Conservation (phyloP, 2,113 vertebrate genomes). For the Eretmochelys imbricata region DNA sequence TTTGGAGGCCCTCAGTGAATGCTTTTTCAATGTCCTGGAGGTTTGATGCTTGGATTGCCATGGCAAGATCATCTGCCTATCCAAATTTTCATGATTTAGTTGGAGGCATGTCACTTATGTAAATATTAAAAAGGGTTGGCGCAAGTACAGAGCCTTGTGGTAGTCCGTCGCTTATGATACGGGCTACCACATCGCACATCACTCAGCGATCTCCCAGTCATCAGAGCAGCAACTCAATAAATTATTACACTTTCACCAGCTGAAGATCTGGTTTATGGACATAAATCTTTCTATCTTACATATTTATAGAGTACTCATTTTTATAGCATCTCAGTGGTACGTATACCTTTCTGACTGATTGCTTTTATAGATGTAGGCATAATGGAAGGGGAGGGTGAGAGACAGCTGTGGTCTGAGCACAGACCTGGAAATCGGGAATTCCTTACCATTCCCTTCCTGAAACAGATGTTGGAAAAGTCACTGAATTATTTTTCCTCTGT, state of each 20-base stretch:
- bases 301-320: conserved; percentile 63
- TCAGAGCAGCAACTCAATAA: neutral
- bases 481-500: neutral
- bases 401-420: neutral
- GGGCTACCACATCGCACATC: no score
- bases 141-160: no score
- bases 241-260: conserved; percentile 20
- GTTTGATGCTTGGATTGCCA: no score
- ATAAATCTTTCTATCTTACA: conserved; percentile 10
- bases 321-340: neutral
- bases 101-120: no score
- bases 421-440: neutral
- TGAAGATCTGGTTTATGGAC: neutral
- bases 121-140: no score
- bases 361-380: neutral
- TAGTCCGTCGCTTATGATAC: no score
- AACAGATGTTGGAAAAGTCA: neutral
- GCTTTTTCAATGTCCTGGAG: no score
- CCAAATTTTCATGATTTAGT: no score
- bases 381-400: neutral
- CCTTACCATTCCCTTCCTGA: neutral
- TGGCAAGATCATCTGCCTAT: no score
- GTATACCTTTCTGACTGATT: neutral
- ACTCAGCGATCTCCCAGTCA: no score
- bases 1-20: no score